These are phyloP conservation scores for Drosophila varians DNA, from an alignment of 1,140 invertebrate genomes.

Conservation along the genomic window DNA sequence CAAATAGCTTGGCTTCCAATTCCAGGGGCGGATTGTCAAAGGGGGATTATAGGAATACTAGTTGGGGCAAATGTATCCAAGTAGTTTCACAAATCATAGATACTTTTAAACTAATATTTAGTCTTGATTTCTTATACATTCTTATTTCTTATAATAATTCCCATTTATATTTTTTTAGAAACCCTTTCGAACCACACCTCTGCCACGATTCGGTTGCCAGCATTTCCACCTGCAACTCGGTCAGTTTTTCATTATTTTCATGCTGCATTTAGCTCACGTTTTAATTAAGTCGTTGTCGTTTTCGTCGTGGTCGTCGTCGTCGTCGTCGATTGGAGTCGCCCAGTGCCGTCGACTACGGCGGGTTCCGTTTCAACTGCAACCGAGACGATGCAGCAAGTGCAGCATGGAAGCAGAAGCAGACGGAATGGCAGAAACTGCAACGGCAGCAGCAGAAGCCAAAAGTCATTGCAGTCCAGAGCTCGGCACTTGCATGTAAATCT, in stretches of 20 bases:
- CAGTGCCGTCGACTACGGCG: conserved; percentile 23
- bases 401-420: conserved; percentile 1
- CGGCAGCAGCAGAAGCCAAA: conserved; percentile 32
- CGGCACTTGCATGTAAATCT: conserved; percentile 80
- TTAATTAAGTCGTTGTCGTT: conserved; percentile 75
- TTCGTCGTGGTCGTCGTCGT: conserved; percentile 21
- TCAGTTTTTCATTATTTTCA: conserved; percentile 82
- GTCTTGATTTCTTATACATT: no score
- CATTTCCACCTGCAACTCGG: conserved; percentile 77
- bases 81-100: no score
- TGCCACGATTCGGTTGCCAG: conserved; percentile 25
- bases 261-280: conserved; percentile 81
- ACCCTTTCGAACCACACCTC: conserved; percentile 3
- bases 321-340: conserved; percentile 16
- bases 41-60: neutral
- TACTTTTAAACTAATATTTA: no score
- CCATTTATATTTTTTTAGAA: neutral
- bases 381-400: conserved; percentile 17
- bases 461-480: conserved; percentile 51
- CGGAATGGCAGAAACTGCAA: neutral
- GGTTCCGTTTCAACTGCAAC: conserved; percentile 38
- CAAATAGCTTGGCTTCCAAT: conserved; percentile 24
- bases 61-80: no score
- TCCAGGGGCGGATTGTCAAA: neutral
- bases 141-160: no score